Conservation (phyloP, 2,888 invertebrate species). For the Xylophagus ater region DNA sequence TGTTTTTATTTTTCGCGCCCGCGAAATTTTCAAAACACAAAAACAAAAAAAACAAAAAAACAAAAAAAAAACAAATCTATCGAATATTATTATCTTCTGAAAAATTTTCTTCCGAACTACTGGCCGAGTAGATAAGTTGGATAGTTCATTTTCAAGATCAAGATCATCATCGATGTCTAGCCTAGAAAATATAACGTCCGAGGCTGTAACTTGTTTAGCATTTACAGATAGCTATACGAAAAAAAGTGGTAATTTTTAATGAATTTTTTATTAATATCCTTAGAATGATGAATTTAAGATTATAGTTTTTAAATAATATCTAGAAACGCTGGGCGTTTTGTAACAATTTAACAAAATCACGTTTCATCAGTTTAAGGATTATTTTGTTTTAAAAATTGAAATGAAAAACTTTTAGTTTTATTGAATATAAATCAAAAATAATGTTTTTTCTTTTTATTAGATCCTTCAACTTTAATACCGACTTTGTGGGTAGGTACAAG, state of each 20-base stretch:
- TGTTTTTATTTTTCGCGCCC: conserved; percentile 15
- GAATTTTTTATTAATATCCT: neutral
- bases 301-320: no score
- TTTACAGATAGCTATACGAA: conserved; percentile 93
- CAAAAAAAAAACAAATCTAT: neutral
- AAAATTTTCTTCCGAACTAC: conserved; percentile 24
- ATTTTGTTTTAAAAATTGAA: conserved; percentile 3
- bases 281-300: neutral
- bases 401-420: no score
- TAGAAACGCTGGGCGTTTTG: no score
- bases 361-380: no score
- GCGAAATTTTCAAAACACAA: conserved; percentile 17
- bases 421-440: neutral
- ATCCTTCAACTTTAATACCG: conserved; percentile 69
- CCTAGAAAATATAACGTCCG: conserved; percentile 91
- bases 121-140: conserved; percentile 88
- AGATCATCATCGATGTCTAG: conserved; percentile 97
- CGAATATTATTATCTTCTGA: conserved; percentile 2
- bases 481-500: conserved; percentile 98
- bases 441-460: no score
- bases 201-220: conserved; percentile 89
- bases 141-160: conserved; percentile 91
- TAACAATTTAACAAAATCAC: no score
- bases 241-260: conserved; percentile 66
- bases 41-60: conserved; percentile 8